Percentiles rank a stretch among this genome's conserved stretches.
Conservation (phyloP, 2,888 invertebrate species). For the Chirona hameri region DNA sequence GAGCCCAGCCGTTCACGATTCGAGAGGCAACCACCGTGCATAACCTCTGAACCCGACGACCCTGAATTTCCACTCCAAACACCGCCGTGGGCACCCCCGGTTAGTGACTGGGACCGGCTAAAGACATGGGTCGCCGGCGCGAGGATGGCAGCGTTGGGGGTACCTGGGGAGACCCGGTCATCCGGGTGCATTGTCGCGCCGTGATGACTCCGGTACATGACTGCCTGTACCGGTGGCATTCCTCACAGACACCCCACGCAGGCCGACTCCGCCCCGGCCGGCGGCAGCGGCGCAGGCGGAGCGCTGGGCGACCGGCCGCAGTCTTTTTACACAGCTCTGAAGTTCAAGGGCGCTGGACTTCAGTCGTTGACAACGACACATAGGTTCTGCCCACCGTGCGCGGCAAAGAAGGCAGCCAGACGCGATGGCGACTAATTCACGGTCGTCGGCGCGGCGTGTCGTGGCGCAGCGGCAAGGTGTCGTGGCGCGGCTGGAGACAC, state of each 20-base stretch:
- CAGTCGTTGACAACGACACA: not conserved
- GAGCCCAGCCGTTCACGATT: too few species aligned
- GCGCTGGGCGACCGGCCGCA: not conserved
- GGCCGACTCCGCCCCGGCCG: not conserved
- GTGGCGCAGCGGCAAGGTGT: too few species aligned
- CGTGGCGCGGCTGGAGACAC: not conserved
- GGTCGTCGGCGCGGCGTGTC: too few species aligned
- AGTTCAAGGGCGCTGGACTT: slow-evolving; percentile 2
- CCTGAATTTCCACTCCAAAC: too few species aligned
- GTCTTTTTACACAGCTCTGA: slow-evolving; percentile 3
- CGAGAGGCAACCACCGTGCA: too few species aligned
- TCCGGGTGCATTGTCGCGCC: not conserved
- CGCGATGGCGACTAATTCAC: not conserved
- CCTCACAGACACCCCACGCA: not conserved
- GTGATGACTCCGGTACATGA: not conserved
- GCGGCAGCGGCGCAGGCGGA: not conserved
- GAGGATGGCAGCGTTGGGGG: not conserved
- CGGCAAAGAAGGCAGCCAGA: not conserved
- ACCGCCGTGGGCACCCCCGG: too few species aligned
- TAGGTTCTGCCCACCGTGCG: not conserved
- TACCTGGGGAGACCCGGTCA: not conserved
- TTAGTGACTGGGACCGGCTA: too few species aligned
- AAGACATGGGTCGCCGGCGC: not conserved
- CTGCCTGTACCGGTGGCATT: not conserved
- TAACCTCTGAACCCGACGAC: too few species aligned